Percentiles rank a stretch among this genome's conserved stretches.
These are phyloP conservation scores for Caenorhabditis zanzibari DNA, from an alignment of 2,888 invertebrate genomes.

Conservation along the genomic window DNA sequence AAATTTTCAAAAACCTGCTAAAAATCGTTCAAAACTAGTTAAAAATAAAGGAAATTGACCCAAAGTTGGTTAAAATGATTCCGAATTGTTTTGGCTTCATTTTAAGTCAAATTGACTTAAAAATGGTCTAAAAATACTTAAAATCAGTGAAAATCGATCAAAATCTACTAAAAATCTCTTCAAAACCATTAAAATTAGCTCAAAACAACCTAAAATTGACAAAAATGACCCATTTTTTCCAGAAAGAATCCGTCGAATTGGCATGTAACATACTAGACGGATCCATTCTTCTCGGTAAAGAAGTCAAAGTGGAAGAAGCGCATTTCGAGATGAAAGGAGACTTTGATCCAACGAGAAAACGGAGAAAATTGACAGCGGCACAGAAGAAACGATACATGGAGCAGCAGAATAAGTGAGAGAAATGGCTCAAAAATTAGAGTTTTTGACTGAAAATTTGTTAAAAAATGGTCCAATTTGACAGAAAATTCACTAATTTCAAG, in stretches of 20 bases:
- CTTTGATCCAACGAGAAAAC: constrained; percentile 94
- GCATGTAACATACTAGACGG: constrained; percentile 95
- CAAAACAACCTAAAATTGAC: not conserved
- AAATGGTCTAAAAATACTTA: too few relatives aligned
- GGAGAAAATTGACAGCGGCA: constrained; percentile 91
- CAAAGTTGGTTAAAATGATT: too few relatives aligned
- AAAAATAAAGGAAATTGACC: too few relatives aligned
- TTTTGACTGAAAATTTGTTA: not conserved
- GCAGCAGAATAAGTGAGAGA: constrained; percentile 90
- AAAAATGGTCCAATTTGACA: too few relatives aligned
- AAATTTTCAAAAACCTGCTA: too few relatives aligned
- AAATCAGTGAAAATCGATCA: too few relatives aligned
- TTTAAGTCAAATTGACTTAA: too few relatives aligned
- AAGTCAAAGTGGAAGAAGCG: constrained; percentile 93
- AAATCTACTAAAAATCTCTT: too few relatives aligned
- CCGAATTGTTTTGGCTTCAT: too few relatives aligned
- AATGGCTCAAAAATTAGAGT: not conserved
- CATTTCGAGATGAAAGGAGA: constrained; percentile 92
- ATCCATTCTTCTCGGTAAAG: constrained; percentile 85
- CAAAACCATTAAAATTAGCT: too few relatives aligned
- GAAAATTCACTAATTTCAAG: too few relatives aligned
- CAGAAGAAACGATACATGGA: constrained; percentile 91
- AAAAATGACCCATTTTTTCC: not conserved
- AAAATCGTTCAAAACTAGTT: too few relatives aligned
- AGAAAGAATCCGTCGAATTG: constrained; percentile 92